Conservation (phyloP, 2,797 vertebrate species). For the Xenops minutus region DNA sequence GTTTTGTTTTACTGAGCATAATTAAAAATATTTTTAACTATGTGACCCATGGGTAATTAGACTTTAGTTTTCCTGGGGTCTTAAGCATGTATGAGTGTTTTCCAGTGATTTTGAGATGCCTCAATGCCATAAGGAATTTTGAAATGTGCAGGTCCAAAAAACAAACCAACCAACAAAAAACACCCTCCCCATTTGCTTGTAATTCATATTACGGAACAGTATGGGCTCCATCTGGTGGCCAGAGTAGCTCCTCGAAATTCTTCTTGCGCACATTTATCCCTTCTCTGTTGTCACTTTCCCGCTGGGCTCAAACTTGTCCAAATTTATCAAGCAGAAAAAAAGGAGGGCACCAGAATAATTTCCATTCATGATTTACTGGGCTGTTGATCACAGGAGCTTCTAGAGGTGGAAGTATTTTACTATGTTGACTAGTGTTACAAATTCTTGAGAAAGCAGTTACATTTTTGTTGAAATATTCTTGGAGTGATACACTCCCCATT, state of each 20-base stretch:
- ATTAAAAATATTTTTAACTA: not conserved
- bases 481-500: too few relatives aligned
- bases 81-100: not conserved
- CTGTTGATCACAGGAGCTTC: not conserved
- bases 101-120: not conserved
- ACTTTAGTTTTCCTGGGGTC: not conserved
- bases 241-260: not conserved
- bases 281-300: not conserved
- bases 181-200: not conserved
- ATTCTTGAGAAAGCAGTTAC: not conserved
- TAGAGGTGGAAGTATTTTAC: not conserved
- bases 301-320: not conserved
- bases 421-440: not conserved
- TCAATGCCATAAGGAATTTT: not conserved
- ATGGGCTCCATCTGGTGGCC: constrained; percentile 76
- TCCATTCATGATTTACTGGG: not conserved
- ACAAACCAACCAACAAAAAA: not conserved
- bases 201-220: constrained; percentile 16
- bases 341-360: not conserved
- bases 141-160: not conserved
- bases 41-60: not conserved
- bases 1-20: not conserved
- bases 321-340: not conserved
- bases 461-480: not conserved
- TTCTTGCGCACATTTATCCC: not conserved